phyloP scores from a whole-genome alignment of 2,113 vertebrate genomes.

The Monarcha castaneiventris region DNA sequence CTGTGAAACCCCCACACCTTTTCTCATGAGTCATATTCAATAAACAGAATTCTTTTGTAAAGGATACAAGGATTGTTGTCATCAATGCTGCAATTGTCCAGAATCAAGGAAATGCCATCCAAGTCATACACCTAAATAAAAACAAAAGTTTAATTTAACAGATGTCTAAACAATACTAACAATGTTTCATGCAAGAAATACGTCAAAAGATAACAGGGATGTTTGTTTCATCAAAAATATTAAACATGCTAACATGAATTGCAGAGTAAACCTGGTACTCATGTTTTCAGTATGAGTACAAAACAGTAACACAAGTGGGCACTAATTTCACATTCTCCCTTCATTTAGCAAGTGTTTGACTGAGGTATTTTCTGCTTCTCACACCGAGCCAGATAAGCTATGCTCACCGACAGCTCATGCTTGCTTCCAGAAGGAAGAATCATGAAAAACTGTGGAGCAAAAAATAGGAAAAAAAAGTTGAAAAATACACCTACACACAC shows the following conservation, averaged over 20 bases:
- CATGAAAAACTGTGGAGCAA: not conserved
- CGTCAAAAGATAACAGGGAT: fast-evolving
- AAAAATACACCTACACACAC: not conserved
- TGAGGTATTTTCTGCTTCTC: not conserved
- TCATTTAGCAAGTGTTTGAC: not conserved
- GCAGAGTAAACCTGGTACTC: not conserved
- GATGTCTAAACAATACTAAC: not conserved
- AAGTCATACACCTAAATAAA: conserved; percentile 83
- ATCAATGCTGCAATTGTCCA: conserved; percentile 93
- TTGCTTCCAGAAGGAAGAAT: not conserved
- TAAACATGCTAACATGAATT: not conserved
- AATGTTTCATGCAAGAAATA: not conserved
- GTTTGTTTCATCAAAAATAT: not conserved
- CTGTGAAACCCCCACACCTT: not conserved
- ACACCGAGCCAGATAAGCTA: not conserved
- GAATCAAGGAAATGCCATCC: conserved; percentile 89
- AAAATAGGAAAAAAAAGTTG: not conserved
- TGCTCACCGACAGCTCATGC: not conserved
- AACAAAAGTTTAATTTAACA: not conserved
- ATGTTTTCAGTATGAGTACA: not conserved
- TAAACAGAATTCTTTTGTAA: conserved; percentile 23
- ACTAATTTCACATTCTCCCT: not conserved
- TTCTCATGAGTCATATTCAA: not conserved
- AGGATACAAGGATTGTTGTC: conserved; percentile 99
- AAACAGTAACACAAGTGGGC: not conserved